Evolutionary conservation across 2,888 invertebrate genomes (phyloP), one percentile per base, ranked within the genome.

Genomic region (Scaptomyza caliginosa): DNA sequence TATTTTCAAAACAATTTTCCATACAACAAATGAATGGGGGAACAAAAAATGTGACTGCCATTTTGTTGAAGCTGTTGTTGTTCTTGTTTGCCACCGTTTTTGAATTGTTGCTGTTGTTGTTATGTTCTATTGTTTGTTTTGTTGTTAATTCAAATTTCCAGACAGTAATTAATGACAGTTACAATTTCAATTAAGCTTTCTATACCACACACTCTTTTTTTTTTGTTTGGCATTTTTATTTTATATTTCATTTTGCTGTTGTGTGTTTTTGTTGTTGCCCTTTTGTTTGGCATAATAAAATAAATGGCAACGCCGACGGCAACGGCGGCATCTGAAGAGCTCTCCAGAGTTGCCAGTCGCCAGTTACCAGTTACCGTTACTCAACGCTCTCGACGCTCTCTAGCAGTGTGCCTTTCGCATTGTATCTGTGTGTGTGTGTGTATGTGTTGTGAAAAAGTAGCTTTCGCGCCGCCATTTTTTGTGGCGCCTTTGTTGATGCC

Each of bases 111-210:
- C 60, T 74, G 60, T 48, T 75, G 70, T 70, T 73, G 66, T 48
- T 66, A 57, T 30, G 34, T 59, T 23, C 28, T 4, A 51, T 71
- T 73, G 71, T 73, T 74, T 65, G 69, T 32, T 52, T 63, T 68
- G 84, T 84, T 72, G 72, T 77, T 81, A 84, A 76, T 86, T 84
- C 80, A 87, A 86, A 89, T 78, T 88, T 76, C 73, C 87, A 90
- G 91, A 90, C 91, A 89, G 86, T 90, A 90, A 90, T 90, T 90
- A 90, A 90, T 90, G 91, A 90, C 91, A 90, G 90, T 90, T 90
- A 88, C 90, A 88, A 89, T 89, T 75, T 83, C 76, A 80, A 88
- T 88, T 86, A 87, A 75, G 88, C 74, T 84, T 81, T 86, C 77
- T 74, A 86, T 77, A 80, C 45, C 45, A 81, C 72, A 75, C 34